These are phyloP conservation scores for Tenthredo mesomela DNA, from an alignment of 2,888 invertebrate species.

Conservation along the genomic window DNA sequence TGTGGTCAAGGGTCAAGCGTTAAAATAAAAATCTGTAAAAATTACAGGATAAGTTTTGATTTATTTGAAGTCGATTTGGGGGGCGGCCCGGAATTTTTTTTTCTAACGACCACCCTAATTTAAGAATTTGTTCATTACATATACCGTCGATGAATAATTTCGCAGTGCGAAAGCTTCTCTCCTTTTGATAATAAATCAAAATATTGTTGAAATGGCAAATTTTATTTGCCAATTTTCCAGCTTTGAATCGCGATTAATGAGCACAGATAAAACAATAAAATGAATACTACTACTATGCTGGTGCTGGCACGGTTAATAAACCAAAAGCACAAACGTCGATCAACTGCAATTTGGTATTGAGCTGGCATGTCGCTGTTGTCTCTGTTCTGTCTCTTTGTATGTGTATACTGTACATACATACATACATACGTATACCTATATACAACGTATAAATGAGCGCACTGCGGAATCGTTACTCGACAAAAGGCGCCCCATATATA, in stretches of 20 bases:
- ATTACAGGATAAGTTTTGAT: too few species aligned
- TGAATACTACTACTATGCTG: background rate
- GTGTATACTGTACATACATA: background rate
- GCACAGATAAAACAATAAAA: background rate
- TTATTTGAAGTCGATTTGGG: too few species aligned
- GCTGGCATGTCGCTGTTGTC: background rate
- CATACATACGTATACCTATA: background rate
- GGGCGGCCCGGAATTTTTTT: too few species aligned
- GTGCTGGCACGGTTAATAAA: background rate
- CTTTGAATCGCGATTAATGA: background rate
- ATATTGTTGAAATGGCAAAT: background rate
- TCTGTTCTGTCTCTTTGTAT: background rate
- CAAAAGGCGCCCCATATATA: background rate
- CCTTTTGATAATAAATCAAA: too few species aligned
- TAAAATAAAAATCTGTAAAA: too few species aligned
- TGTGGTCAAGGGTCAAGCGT: too few species aligned
- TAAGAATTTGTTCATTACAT: too few species aligned
- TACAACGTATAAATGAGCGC: conserved; percentile 15
- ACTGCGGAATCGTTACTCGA: conserved; percentile 14
- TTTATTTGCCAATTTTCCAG: background rate
- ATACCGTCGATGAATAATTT: background rate
- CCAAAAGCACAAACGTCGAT: background rate
- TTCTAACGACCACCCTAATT: too few species aligned
- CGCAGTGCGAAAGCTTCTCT: too few species aligned
- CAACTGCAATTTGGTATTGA: background rate